A percentile compares a stretch with the other conserved stretches of the same genome.
phyloP scores from a whole-genome alignment of 2,113 vertebrate species.

The Zonotrichia leucophrys region DNA sequence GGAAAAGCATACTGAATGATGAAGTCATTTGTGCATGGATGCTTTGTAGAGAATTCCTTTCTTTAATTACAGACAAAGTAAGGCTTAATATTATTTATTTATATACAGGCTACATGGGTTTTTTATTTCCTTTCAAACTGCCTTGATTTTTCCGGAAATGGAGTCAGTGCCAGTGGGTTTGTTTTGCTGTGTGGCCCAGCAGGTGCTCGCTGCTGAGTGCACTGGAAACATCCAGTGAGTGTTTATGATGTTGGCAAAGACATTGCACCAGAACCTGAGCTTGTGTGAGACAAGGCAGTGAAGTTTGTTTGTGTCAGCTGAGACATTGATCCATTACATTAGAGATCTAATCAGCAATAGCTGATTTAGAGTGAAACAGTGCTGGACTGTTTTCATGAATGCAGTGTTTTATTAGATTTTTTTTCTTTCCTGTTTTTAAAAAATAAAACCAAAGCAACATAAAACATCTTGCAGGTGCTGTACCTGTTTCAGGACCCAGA shows the following conservation, averaged over 20 bases:
- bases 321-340: background rate
- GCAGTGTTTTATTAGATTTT: background rate
- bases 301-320: background rate
- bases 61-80: background rate
- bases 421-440: background rate
- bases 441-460: background rate
- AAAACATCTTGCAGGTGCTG: background rate
- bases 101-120: background rate
- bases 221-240: background rate
- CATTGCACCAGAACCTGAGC: background rate
- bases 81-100: background rate
- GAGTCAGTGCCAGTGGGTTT: background rate
- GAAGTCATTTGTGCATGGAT: background rate
- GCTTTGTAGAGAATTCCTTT: background rate
- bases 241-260: background rate
- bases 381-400: background rate
- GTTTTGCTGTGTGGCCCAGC: background rate
- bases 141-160: background rate
- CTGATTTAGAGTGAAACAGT: background rate
- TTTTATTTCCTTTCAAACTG: background rate
- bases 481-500: background rate
- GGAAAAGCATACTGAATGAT: background rate
- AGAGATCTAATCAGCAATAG: background rate
- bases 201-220: background rate
- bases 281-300: background rate